phyloP scores from a whole-genome alignment of 2,113 vertebrate species.

The Pedionomus torquatus region DNA sequence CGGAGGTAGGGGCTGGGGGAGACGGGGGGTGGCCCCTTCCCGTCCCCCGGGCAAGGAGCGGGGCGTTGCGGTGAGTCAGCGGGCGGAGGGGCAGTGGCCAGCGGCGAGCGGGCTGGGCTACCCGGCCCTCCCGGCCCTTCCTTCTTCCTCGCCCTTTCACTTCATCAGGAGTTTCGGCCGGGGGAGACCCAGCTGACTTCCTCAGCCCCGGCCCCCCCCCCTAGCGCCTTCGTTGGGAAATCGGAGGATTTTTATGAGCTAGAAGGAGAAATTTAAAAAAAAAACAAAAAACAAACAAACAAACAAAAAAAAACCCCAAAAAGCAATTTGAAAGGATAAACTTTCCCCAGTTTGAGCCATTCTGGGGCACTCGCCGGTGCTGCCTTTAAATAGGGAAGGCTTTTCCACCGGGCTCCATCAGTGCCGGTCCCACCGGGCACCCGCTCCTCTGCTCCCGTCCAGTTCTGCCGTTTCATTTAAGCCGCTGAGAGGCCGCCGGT shows the following conservation, averaged over 20 bases:
- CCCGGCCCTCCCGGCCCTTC: background rate
- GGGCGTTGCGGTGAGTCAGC: background rate
- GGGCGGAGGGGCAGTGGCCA: background rate
- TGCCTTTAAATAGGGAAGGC: background rate
- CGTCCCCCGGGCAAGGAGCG: background rate
- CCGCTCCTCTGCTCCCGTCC: accelerated
- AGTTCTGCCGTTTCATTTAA: background rate
- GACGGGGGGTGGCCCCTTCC: background rate
- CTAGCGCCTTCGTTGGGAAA: background rate
- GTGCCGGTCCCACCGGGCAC: accelerated
- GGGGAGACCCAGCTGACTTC: background rate
- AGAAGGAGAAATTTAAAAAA: background rate
- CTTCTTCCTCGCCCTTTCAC: background rate
- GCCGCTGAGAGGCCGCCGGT: background rate
- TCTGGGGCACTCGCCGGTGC: background rate
- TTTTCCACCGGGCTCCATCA: background rate
- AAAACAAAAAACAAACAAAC: no score
- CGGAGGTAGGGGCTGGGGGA: background rate
- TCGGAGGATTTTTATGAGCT: background rate
- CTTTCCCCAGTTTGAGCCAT: background rate
- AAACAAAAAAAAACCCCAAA: no score
- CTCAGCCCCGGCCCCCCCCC: background rate
- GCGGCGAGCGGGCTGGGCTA: background rate
- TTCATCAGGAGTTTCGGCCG: accelerated
- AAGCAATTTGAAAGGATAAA: background rate